phyloP scores from a whole-genome alignment of 2,888 invertebrate species.

The Boloria selene region DNA sequence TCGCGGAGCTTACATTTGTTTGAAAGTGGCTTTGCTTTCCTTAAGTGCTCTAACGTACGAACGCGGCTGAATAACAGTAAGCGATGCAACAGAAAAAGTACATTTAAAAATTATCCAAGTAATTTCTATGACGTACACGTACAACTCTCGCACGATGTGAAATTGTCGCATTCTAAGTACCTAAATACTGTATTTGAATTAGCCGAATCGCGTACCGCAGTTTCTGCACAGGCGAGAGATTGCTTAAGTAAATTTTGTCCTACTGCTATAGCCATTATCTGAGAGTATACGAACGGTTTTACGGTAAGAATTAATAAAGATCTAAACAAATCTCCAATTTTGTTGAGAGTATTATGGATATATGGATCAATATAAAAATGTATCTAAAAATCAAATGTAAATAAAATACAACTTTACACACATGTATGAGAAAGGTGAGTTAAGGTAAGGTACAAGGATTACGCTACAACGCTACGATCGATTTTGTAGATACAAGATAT shows the following conservation, averaged over 20 bases:
- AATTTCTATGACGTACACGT: conserved; percentile 80
- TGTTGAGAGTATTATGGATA: no score
- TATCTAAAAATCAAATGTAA: no score
- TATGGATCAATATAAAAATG: no score
- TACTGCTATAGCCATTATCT: conserved; percentile 69
- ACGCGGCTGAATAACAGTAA: conserved; percentile 70
- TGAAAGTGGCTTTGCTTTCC: conserved; percentile 73
- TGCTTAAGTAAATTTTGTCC: conserved; percentile 74
- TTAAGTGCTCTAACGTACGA: conserved; percentile 73
- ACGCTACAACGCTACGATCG: no score
- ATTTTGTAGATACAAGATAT: no score
- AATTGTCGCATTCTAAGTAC: conserved; percentile 55
- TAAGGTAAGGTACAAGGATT: no score
- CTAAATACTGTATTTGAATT: conserved; percentile 60
- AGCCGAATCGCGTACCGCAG: conserved; percentile 49
- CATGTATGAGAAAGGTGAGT: no score
- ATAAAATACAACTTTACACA: no score
- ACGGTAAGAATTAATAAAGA: conserved; percentile 68
- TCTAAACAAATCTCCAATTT: conserved; percentile 61
- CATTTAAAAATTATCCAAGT: conserved; percentile 76
- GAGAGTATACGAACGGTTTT: conserved; percentile 59
- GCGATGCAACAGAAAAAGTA: conserved; percentile 74
- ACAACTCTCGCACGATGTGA: conserved; percentile 42
- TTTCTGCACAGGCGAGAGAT: conserved; percentile 57
- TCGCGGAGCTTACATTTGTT: conserved; percentile 74